Base-by-base conservation (phyloP, 2,797 vertebrate genomes). In the Netta rufina region DNA sequence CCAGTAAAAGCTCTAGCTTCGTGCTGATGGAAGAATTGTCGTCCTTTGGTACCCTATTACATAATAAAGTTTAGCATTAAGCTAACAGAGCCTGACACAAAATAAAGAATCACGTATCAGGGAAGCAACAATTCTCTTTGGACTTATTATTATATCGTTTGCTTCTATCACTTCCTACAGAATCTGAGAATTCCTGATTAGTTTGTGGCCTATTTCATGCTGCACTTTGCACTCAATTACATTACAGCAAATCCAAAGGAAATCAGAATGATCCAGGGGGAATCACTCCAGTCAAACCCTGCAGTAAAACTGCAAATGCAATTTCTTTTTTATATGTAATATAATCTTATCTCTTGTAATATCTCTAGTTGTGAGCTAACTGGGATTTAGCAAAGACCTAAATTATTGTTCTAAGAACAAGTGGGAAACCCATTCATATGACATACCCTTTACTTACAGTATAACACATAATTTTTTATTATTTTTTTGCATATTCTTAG, bases 331-430 rank as follows among this genome's bases (percentile, higher is more conserved):
- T 30, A 21, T 64, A 20, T 20, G 39, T 41, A 20, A 15, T 1
- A 0, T 9, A 0, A 36, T 53, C 83, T 80, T 41, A 1, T 8
- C 72, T 67, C 65, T 3, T 47, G 39, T 3, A 38, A 1, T 0
- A 6, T 27, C 69, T 53, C 69, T 32, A 27, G 6, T 4, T 27
- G 20, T 6, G 76, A 78, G 24, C 67, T 66, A 20, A 32, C 11
- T 15, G 66, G 76, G 43, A 61, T 74, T 61, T 49, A 71, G 53
- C 82, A 45, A 22, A 41, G 38, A 6, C 65, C 30, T 20, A 5
- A 10, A 0, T 30, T 8, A 17, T 2, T 67, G 30, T 41, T 66
- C 76, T 67, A 39, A n/a, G 30, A 75, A 74, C 51, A 61, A 39
- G 54, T 38, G 79, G 53, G 49, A 90, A 93, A 69, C 14, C 57